Percentiles rank a stretch among this genome's conserved stretches.
These are phyloP conservation scores for Plagodis pulveraria DNA, from an alignment of 2,888 invertebrate genomes.

Conservation along the genomic window DNA sequence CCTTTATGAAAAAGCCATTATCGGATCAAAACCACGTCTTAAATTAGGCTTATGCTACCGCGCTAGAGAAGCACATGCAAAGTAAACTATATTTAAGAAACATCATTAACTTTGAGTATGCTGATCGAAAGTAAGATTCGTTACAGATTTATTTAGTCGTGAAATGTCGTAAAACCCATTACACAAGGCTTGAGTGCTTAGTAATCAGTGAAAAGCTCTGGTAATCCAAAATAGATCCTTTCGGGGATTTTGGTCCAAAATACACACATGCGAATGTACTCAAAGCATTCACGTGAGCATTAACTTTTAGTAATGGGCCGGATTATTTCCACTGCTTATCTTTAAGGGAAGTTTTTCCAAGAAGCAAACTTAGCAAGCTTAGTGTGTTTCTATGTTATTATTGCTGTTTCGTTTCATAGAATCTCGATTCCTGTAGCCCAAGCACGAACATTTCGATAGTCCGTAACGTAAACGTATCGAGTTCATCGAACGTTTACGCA, in stretches of 20 bases:
- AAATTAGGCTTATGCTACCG: no score
- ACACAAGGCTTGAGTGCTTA: background rate
- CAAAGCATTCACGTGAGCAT: conserved; percentile 2
- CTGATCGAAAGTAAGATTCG: no score
- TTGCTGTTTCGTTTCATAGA: background rate
- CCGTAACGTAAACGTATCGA: no score
- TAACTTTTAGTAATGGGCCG: conserved; percentile 5
- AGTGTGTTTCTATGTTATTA: background rate
- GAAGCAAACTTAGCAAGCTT: background rate
- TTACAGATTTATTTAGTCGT: no score
- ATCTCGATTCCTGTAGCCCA: no score
- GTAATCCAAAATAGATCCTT: conserved; percentile 12
- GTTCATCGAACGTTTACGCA: no score
- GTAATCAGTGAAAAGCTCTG: conserved; percentile 13
- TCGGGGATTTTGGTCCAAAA: conserved; percentile 2
- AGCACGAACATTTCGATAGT: no score
- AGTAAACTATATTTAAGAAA: no score
- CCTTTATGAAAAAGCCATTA: no score
- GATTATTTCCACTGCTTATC: conserved; percentile 6
- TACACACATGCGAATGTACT: conserved; percentile 9
- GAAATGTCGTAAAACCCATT: conserved; percentile 1
- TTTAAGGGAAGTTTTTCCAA: conserved; percentile 1
- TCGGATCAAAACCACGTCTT: no score
- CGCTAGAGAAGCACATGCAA: no score
- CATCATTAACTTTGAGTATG: no score